Evolutionary conservation across 2,113 vertebrate genomes (phyloP).

Genomic region (Aldabrachelys gigantea): DNA sequence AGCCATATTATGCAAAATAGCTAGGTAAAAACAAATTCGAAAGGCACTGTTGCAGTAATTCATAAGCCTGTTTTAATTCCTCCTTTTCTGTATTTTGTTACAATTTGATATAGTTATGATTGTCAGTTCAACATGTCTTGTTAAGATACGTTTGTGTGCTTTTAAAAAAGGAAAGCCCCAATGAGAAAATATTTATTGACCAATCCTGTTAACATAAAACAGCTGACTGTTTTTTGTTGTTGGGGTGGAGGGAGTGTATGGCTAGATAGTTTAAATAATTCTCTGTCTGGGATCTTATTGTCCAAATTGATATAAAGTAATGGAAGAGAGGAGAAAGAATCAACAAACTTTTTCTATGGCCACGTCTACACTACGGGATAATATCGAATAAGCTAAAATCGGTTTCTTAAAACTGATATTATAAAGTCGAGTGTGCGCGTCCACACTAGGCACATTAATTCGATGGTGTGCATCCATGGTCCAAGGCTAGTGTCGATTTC

Average conservation of each 20-base stretch:
- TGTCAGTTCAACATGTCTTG: background rate
- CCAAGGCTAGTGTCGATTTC: no score
- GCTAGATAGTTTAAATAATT: background rate
- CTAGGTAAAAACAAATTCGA: background rate
- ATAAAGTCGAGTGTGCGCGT: no score
- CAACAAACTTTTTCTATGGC: background rate
- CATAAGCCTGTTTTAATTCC: background rate
- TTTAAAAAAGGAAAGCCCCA: background rate
- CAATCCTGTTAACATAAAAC: fast-evolving
- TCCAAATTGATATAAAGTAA: background rate
- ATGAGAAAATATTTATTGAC: background rate
- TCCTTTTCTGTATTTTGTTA: background rate
- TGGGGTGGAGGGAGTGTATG: background rate
- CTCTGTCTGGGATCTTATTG: background rate
- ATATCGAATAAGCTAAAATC: no score
- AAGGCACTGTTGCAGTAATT: constrained; percentile 8
- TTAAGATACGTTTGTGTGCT: background rate
- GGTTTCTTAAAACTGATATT: no score
- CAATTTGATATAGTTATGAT: background rate
- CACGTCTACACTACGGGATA: no score
- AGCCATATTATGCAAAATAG: background rate
- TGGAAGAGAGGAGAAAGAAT: background rate
- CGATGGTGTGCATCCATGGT: no score
- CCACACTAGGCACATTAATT: no score
- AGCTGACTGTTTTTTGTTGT: background rate